A percentile compares a stretch with the other conserved stretches of the same genome.
Evolutionary conservation across 1,140 invertebrate genomes (phyloP).

Genomic region (Pissodes strobi): DNA sequence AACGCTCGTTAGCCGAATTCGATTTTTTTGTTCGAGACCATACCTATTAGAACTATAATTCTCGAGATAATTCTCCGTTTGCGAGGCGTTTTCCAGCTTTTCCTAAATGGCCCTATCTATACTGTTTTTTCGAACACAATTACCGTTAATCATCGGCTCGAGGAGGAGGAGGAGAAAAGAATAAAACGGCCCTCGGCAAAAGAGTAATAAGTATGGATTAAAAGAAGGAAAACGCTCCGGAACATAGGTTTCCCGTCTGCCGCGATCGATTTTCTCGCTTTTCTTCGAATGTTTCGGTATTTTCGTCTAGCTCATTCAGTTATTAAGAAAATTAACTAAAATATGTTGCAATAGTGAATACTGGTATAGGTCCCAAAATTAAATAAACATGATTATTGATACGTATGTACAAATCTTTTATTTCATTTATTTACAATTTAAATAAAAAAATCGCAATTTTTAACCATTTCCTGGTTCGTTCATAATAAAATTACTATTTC

Average conservation of each 20-base stretch:
- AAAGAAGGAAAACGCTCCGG: conserved; percentile 45
- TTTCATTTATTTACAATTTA: too few species aligned
- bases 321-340: too few species aligned
- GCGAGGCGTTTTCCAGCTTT: conserved; percentile 22
- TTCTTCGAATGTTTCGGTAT: conserved; percentile 5
- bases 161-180: conserved; percentile 50
- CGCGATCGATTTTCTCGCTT: conserved; percentile 21
- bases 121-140: conserved; percentile 48
- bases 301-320: too few species aligned
- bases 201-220: conserved; percentile 55
- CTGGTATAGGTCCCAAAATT: too few species aligned
- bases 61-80: conserved; percentile 11
- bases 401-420: too few species aligned
- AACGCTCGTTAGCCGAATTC: too few species aligned
- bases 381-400: too few species aligned
- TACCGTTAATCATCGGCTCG: conserved; percentile 52
- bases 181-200: conserved; percentile 42
- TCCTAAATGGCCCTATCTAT: conserved; percentile 44
- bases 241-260: conserved; percentile 45
- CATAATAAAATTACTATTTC: too few species aligned
- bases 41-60: conserved; percentile 6
- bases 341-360: too few species aligned
- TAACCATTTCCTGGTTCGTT: too few species aligned
- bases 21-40: background rate
- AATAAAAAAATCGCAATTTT: too few species aligned